Percentiles rank a stretch among this genome's conserved stretches.
Conservation (phyloP, 2,888 invertebrate species). For the Hydropsyche betteni region DNA sequence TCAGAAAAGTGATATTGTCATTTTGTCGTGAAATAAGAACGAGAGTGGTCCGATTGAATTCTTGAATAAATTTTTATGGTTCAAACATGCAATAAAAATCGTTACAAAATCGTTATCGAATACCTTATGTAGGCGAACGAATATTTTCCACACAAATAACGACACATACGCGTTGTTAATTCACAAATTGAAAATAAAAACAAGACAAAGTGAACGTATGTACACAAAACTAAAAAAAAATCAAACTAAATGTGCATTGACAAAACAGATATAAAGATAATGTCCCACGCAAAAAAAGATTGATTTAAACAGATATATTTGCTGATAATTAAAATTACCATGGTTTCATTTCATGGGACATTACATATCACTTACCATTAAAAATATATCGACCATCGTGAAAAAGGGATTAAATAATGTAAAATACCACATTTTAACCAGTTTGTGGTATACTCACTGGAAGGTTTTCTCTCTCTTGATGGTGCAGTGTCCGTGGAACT, state of each 20-base stretch:
- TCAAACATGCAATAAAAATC: too few species aligned
- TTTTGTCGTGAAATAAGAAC: too few species aligned
- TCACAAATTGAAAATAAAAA: background rate
- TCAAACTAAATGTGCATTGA: background rate
- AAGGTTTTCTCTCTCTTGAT: conserved; percentile 65
- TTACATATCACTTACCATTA: too few species aligned
- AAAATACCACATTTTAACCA: background rate
- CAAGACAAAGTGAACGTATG: conserved; percentile 7
- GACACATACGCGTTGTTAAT: conserved; percentile 20
- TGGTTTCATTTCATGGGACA: background rate
- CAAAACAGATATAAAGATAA: background rate
- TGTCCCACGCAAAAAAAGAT: too few species aligned
- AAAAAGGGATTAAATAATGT: background rate
- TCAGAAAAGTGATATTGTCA: too few species aligned
- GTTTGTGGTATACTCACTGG: conserved; percentile 63
- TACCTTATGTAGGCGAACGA: too few species aligned
- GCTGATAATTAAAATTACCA: background rate
- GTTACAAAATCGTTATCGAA: too few species aligned
- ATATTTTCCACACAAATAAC: conserved; percentile 25
- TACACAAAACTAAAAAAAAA: background rate
- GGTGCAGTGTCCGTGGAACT: conserved; percentile 59
- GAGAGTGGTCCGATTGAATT: too few species aligned
- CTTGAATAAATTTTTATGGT: too few species aligned
- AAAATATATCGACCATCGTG: too few species aligned
- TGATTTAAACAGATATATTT: background rate